These are phyloP conservation scores for Plectrocnemia conspersa DNA, from an alignment of 1,140 invertebrate species.

Conservation along the genomic window DNA sequence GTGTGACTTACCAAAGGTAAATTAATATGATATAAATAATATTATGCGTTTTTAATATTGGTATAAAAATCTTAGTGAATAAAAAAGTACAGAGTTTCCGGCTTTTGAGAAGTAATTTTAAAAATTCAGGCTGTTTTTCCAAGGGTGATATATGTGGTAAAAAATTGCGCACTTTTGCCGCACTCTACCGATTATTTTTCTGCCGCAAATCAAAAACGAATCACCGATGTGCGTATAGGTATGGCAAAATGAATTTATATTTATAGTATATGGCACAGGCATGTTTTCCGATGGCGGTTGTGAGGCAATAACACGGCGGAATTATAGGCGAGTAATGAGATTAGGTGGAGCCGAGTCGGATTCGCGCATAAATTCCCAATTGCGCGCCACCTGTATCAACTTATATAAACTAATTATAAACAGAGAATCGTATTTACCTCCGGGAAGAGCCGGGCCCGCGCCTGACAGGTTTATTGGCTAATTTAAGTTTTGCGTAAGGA, in stretches of 20 bases:
- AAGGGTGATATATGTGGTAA: too few relatives aligned
- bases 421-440: slow-evolving; percentile 36
- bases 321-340: slow-evolving; percentile 32
- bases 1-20: too few relatives aligned
- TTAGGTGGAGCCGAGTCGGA: slow-evolving; percentile 14
- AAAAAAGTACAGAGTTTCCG: too few relatives aligned
- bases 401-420: slow-evolving; percentile 37
- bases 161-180: neutral
- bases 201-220: neutral
- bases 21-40: too few relatives aligned
- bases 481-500: slow-evolving; percentile 50
- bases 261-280: neutral
- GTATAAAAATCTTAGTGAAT: too few relatives aligned
- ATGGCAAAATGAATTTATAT: neutral
- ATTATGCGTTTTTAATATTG: too few relatives aligned
- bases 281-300: neutral
- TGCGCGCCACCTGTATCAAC: slow-evolving; percentile 28
- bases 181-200: too few relatives aligned
- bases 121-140: too few relatives aligned
- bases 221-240: neutral
- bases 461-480: slow-evolving; percentile 53
- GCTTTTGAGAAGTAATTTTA: too few relatives aligned
- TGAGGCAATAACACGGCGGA: slow-evolving; percentile 15
- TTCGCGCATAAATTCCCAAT: too few relatives aligned
- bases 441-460: slow-evolving; percentile 41